A percentile compares a stretch with the other conserved stretches of the same genome.
phyloP scores from a whole-genome alignment of 2,888 invertebrate genomes.

The Lasioglossum malachurum region DNA sequence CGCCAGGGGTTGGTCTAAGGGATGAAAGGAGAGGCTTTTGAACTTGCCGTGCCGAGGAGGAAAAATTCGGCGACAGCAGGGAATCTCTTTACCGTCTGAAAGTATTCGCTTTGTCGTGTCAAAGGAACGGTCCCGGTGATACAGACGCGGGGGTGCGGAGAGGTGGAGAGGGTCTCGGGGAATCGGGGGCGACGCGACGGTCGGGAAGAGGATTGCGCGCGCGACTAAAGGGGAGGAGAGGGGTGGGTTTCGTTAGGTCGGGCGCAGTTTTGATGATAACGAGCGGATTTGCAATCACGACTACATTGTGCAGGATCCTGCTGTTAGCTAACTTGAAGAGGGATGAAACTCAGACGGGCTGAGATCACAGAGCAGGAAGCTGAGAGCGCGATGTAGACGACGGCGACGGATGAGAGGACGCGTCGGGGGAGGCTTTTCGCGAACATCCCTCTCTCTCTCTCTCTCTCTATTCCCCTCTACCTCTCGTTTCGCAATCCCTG shows the following conservation, averaged over 20 bases:
- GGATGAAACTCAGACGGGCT: slow-evolving; percentile 79
- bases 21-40: neutral
- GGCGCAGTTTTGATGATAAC: slow-evolving; percentile 81
- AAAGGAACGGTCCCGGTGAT: slow-evolving; percentile 31
- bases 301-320: slow-evolving; percentile 80
- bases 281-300: slow-evolving; percentile 84
- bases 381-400: slow-evolving; percentile 58
- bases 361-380: slow-evolving; percentile 82
- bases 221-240: slow-evolving; percentile 24
- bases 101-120: slow-evolving; percentile 39
- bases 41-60: slow-evolving; percentile 5
- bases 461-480: neutral
- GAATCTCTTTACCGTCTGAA: slow-evolving; percentile 40
- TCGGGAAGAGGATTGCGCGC: slow-evolving; percentile 30
- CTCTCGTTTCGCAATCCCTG: neutral
- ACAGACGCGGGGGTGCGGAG: slow-evolving; percentile 22
- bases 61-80: slow-evolving; percentile 18
- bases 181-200: slow-evolving; percentile 27
- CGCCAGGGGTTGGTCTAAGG: neutral
- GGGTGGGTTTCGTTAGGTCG: slow-evolving; percentile 72
- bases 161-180: neutral
- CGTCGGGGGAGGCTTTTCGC: slow-evolving; percentile 33
- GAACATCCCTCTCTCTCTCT: neutral
- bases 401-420: slow-evolving; percentile 57
- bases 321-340: slow-evolving; percentile 80